Percentiles rank a stretch among this genome's conserved stretches.
phyloP scores from a whole-genome alignment of 2,888 invertebrate species.

The Schrankia costaestrigalis region DNA sequence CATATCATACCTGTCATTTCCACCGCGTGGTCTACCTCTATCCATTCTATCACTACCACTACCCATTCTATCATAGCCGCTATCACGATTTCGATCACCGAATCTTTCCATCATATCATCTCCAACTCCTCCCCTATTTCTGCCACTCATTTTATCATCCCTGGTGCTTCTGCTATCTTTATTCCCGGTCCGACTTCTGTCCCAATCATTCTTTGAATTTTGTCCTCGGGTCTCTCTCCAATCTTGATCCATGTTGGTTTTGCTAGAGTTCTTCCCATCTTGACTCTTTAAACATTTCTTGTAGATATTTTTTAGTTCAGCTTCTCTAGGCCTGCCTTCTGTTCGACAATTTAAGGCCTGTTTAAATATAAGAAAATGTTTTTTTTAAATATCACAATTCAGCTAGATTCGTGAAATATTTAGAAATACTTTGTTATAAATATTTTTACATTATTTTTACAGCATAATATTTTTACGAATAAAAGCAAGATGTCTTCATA shows the following conservation, averaged over 20 bases:
- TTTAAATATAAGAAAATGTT: background rate
- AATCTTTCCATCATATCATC: slow-evolving; percentile 27
- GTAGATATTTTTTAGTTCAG: slow-evolving; percentile 79
- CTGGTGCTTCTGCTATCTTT: slow-evolving; percentile 34
- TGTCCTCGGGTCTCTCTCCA: slow-evolving; percentile 46
- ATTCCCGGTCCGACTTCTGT: slow-evolving; percentile 32
- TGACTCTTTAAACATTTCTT: slow-evolving; percentile 78
- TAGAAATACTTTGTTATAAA: background rate
- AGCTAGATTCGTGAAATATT: background rate
- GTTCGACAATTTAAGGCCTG: slow-evolving; percentile 81
- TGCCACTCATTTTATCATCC: slow-evolving; percentile 33
- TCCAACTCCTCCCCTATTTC: slow-evolving; percentile 29
- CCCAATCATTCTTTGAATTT: slow-evolving; percentile 43
- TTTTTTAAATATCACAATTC: background rate
- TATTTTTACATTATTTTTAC: too few relatives aligned
- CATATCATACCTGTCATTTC: too few relatives aligned
- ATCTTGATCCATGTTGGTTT: slow-evolving; percentile 44
- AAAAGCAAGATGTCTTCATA: too few relatives aligned
- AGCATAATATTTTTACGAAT: too few relatives aligned
- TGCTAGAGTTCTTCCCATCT: slow-evolving; percentile 50
- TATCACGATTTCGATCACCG: slow-evolving; percentile 24
- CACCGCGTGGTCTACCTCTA: slow-evolving; percentile 18
- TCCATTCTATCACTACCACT: slow-evolving; percentile 22
- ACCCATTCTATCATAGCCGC: slow-evolving; percentile 22
- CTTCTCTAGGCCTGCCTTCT: slow-evolving; percentile 80